These are phyloP conservation scores for Cairina moschata DNA, from an alignment of 2,113 vertebrate genomes.

Conservation along the genomic window DNA sequence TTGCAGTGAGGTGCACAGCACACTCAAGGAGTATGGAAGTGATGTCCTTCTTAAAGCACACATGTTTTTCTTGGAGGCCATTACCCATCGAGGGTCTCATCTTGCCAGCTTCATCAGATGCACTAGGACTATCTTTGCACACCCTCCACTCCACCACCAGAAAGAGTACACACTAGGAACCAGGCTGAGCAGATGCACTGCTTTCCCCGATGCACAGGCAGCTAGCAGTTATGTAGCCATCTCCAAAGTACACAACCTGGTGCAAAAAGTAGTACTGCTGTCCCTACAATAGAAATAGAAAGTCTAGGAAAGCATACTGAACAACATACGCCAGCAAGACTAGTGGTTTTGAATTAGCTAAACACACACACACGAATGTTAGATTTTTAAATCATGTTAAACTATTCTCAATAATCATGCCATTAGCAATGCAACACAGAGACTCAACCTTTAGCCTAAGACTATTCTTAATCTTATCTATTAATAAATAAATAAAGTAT, in stretches of 20 bases:
- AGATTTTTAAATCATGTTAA: not conserved
- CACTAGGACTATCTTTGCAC: not conserved
- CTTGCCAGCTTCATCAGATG: too few relatives aligned
- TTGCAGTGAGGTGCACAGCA: not conserved
- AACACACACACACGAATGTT: not conserved
- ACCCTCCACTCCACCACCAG: not conserved
- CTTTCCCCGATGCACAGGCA: not conserved
- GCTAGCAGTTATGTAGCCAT: not conserved
- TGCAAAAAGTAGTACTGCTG: not conserved
- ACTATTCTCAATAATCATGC: not conserved
- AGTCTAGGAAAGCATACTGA: not conserved
- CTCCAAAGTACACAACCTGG: not conserved
- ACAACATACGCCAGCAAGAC: not conserved
- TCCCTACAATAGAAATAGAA: not conserved
- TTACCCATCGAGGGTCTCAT: not conserved
- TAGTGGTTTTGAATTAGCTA: not conserved
- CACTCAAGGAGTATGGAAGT: not conserved
- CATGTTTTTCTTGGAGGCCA: not conserved
- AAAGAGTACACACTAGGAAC: not conserved
- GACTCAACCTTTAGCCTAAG: not conserved
- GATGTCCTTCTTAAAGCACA: not conserved
- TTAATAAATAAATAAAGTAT: not conserved
- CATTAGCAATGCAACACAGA: not conserved
- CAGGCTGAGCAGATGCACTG: not conserved
- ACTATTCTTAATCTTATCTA: not conserved